Conservation (phyloP, 2,888 invertebrate genomes). For the Lasioglossum figueresi region DNA sequence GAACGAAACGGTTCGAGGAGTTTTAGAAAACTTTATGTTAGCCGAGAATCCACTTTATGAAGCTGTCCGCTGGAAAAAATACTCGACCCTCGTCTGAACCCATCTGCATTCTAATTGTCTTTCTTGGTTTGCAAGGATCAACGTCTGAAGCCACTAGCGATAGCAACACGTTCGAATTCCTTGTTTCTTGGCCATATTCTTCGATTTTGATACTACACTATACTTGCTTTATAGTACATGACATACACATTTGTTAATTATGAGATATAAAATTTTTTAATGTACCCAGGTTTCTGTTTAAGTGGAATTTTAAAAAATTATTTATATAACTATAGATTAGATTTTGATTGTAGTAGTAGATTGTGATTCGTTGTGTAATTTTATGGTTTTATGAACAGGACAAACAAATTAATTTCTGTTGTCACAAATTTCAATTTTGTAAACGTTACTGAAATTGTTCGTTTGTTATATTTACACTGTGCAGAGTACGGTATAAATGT, state of each 20-base stretch:
- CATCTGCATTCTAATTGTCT: neutral
- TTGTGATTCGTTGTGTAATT: neutral
- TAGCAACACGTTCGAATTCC: too few species aligned
- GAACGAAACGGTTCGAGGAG: slow-evolving; percentile 16
- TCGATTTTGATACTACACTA: too few species aligned
- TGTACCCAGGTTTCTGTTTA: neutral
- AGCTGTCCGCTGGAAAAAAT: neutral
- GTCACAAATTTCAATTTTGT: neutral
- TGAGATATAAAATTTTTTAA: too few species aligned
- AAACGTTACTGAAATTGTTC: neutral
- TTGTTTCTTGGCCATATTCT: too few species aligned
- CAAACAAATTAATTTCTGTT: neutral
- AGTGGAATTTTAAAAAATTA: neutral
- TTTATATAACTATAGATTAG: too few species aligned
- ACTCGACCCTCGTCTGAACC: neutral
- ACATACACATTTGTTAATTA: too few species aligned
- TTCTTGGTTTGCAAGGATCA: neutral
- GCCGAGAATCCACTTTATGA: neutral
- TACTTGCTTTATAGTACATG: too few species aligned
- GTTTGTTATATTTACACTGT: neutral
- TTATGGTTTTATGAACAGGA: neutral
- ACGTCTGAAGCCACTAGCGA: neutral
- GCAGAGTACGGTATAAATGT: neutral
- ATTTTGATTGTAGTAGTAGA: neutral
- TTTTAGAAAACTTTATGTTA: slow-evolving; percentile 16